Percentiles rank a stretch among this genome's conserved stretches.
Conservation (phyloP, 1,140 invertebrate species). For the Carcinoscorpius rotundicauda region DNA sequence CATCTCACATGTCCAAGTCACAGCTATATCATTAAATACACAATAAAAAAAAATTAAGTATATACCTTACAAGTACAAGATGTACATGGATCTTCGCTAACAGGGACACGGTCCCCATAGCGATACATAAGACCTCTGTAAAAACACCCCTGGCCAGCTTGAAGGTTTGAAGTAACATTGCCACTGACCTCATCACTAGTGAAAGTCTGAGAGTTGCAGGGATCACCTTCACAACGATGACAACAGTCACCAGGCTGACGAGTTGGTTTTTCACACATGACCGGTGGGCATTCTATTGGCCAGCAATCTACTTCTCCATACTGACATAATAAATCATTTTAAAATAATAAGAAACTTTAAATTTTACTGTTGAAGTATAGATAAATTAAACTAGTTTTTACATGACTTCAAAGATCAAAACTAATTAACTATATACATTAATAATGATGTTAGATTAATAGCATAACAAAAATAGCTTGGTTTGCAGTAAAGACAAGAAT, state of each 20-base stretch:
- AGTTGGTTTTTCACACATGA: slow-evolving; percentile 51
- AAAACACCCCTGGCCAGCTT: slow-evolving; percentile 14
- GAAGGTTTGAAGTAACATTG: slow-evolving; percentile 12
- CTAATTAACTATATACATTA: too few species aligned
- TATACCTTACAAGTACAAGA: slow-evolving; percentile 64
- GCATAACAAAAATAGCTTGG: too few species aligned
- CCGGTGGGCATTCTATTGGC: slow-evolving; percentile 65
- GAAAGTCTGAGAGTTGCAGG: slow-evolving; percentile 26
- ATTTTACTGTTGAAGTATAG: too few species aligned
- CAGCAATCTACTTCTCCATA: slow-evolving; percentile 79
- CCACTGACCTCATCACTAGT: slow-evolving; percentile 9
- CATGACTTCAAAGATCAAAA: too few species aligned
- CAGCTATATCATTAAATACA: too few species aligned
- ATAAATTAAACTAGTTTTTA: too few species aligned
- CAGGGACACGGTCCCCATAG: slow-evolving; percentile 39
- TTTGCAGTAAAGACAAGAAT: too few species aligned
- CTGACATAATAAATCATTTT: slow-evolving; percentile 32
- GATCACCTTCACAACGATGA: slow-evolving; percentile 52
- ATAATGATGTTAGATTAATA: too few species aligned
- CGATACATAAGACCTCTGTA: slow-evolving; percentile 46
- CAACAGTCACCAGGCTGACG: slow-evolving; percentile 52
- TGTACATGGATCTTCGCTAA: slow-evolving; percentile 51
- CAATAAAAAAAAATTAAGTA: not conserved
- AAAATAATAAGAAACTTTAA: too few species aligned
- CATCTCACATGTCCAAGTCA: too few species aligned